Evolutionary conservation across 2,888 invertebrate genomes (phyloP).

Genomic region (Gastrophysa polygoni): DNA sequence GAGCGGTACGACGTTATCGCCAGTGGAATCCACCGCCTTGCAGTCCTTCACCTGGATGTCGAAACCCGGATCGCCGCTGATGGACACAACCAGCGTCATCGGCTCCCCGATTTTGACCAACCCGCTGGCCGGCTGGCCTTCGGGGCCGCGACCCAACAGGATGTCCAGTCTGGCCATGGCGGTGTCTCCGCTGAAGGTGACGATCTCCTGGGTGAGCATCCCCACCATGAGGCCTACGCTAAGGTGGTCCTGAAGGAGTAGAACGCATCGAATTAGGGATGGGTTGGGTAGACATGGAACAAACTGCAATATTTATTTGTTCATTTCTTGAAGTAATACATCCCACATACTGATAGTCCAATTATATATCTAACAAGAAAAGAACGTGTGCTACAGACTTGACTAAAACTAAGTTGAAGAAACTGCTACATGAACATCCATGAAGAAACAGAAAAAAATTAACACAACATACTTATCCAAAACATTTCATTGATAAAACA

Average conservation of each 20-base stretch:
- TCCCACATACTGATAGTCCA: too few species aligned
- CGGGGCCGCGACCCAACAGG: slow-evolving; percentile 77
- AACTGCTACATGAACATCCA: too few species aligned
- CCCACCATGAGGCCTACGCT: slow-evolving; percentile 78
- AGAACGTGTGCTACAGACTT: too few species aligned
- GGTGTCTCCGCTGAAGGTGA: slow-evolving; percentile 85
- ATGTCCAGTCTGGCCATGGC: slow-evolving; percentile 80
- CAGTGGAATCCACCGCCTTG: slow-evolving; percentile 73
- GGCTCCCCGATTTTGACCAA: slow-evolving; percentile 81
- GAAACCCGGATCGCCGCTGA: slow-evolving; percentile 79
- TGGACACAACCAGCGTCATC: slow-evolving; percentile 81
- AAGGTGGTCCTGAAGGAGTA: slow-evolving; percentile 63
- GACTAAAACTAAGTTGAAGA: too few species aligned
- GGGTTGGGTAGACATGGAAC: too few species aligned
- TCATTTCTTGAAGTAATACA: too few species aligned
- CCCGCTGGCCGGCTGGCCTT: slow-evolving; percentile 76
- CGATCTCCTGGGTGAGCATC: slow-evolving; percentile 79
- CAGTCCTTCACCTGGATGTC: slow-evolving; percentile 81
- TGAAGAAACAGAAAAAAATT: too few species aligned
- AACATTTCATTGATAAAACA: too few species aligned
- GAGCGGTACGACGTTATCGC: slow-evolving; percentile 68
- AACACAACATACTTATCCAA: too few species aligned
- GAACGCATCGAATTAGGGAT: too few species aligned
- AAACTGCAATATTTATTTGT: too few species aligned
- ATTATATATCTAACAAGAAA: too few species aligned